phyloP scores from a whole-genome alignment of 1,140 invertebrate species.

The Apis mellifera region DNA sequence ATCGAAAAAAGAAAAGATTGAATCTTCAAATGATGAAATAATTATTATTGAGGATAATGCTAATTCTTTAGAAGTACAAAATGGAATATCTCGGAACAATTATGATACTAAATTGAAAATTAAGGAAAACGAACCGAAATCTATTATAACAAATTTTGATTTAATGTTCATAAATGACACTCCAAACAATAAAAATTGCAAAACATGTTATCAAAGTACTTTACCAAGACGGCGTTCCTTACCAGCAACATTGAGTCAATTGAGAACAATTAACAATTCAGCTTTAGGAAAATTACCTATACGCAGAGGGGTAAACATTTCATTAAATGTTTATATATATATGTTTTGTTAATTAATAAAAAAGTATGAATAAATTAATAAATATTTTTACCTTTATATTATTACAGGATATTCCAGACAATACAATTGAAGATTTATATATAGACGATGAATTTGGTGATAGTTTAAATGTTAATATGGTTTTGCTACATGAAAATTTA shows the following conservation, averaged over 20 bases:
- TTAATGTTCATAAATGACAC: conserved; percentile 43
- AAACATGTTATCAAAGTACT: conserved; percentile 48
- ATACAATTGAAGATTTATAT: conserved; percentile 70
- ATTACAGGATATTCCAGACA: conserved; percentile 62
- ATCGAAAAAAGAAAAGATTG: background rate
- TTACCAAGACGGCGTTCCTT: conserved; percentile 67
- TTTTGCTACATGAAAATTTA: conserved; percentile 64
- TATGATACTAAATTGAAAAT: background rate
- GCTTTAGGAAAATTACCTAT: conserved; percentile 62
- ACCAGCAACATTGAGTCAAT: conserved; percentile 62
- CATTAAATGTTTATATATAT: background rate
- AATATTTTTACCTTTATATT: background rate
- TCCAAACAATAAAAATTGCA: conserved; percentile 40
- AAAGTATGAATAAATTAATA: background rate
- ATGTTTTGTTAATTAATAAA: background rate
- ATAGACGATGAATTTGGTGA: conserved; percentile 74
- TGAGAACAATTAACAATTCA: conserved; percentile 35
- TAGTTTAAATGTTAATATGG: conserved; percentile 70
- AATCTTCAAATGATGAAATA: background rate
- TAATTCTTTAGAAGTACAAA: background rate
- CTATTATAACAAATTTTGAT: conserved; percentile 19
- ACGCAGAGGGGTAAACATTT: conserved; percentile 58
- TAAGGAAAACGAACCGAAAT: background rate
- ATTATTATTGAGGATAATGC: background rate
- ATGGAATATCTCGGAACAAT: background rate